These are phyloP conservation scores for Tauraco erythrolophus DNA, from an alignment of 2,113 vertebrate species.

Conservation along the genomic window DNA sequence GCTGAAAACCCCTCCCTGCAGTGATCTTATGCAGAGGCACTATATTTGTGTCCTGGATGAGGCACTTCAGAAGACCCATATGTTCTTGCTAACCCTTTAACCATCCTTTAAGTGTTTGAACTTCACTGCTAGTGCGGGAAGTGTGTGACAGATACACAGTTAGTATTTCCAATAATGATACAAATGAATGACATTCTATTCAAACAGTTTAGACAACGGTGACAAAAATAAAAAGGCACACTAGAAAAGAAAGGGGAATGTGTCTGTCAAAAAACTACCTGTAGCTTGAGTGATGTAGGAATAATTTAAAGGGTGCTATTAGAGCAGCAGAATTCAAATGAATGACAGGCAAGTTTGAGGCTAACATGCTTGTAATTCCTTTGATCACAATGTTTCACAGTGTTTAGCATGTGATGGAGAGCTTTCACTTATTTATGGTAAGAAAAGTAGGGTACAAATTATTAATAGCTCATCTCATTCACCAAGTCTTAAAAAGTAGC, in stretches of 20 bases:
- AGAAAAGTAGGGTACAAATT: slow-evolving; percentile 5
- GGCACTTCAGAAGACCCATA: neutral
- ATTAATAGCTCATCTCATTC: slow-evolving; percentile 19
- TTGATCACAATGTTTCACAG: neutral
- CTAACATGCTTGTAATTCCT: neutral
- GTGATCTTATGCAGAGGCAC: neutral
- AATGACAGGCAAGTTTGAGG: neutral
- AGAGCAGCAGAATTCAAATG: slow-evolving; percentile 4
- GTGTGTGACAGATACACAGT: neutral
- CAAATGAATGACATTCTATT: slow-evolving; percentile 31
- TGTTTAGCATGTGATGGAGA: slow-evolving; percentile 13
- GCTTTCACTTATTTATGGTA: slow-evolving; percentile 20
- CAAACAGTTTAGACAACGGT: neutral
- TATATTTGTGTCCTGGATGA: neutral
- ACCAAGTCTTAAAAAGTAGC: neutral
- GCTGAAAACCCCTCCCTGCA: neutral
- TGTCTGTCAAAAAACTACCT: neutral
- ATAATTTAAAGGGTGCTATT: slow-evolving; percentile 9
- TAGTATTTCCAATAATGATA: slow-evolving; percentile 13
- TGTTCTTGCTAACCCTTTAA: neutral
- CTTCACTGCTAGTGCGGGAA: neutral
- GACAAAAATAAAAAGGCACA: neutral
- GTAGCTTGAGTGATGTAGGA: neutral
- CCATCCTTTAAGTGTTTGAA: neutral
- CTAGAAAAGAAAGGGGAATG: neutral